These are phyloP conservation scores for Aplysina aerophoba DNA, from an alignment of 37 sponge, comb jelly and placozoan species.

Conservation along the genomic window DNA sequence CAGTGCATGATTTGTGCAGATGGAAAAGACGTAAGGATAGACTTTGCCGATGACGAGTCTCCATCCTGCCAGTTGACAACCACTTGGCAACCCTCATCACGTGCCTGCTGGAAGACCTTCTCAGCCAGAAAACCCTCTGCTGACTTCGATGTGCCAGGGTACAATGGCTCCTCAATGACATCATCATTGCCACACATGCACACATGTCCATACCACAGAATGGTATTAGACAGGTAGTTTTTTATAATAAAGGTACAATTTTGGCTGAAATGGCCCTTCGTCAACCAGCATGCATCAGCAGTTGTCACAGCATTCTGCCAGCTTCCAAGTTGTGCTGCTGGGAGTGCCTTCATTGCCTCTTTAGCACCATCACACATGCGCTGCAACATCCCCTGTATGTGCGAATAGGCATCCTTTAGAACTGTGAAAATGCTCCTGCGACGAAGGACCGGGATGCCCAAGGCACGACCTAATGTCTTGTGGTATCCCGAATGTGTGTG, in stretches of 20 bases:
- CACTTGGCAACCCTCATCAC: constrained; percentile 24
- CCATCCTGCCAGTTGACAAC: constrained; percentile 47
- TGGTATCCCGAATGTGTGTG: constrained; percentile 31
- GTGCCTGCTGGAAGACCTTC: constrained; percentile 24
- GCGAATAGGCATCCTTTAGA: background rate
- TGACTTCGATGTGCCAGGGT: constrained; percentile 36
- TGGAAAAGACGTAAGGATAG: background rate
- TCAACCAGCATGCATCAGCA: constrained; percentile 38
- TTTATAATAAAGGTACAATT: constrained; percentile 38
- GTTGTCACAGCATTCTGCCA: constrained; percentile 39
- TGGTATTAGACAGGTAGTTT: constrained; percentile 34
- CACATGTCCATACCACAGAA: constrained; percentile 34
- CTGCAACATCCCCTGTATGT: constrained; percentile 8
- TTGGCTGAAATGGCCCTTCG: constrained; percentile 21
- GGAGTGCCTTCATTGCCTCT: constrained; percentile 19
- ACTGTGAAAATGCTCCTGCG: background rate
- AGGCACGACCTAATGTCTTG: background rate
- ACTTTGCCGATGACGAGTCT: constrained; percentile 44
- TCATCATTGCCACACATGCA: constrained; percentile 32
- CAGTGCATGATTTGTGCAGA: constrained; percentile 37
- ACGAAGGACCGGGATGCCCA: constrained; percentile 16
- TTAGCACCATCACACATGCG: constrained; percentile 20
- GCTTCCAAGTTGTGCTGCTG: background rate
- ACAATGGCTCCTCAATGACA: constrained; percentile 34
- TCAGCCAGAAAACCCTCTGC: constrained; percentile 48